A percentile compares a stretch with the other conserved stretches of the same genome.
phyloP scores from a whole-genome alignment of 2,888 invertebrate species.

The Sinelater perroti region DNA sequence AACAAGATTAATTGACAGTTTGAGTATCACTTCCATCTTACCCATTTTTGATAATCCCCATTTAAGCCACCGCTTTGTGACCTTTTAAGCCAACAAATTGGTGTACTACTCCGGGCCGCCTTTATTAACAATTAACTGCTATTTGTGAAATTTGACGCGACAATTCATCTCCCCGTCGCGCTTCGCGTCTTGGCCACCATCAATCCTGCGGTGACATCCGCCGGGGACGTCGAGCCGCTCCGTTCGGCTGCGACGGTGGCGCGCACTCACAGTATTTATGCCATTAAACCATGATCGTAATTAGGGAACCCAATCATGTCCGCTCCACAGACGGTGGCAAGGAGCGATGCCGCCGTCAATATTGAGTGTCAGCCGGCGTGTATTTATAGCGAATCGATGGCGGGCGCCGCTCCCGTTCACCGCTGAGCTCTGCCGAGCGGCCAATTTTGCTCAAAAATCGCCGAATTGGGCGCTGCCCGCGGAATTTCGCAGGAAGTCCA shows the following conservation, averaged over 20 bases:
- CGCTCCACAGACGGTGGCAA: conserved; percentile 39
- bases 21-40: too few species aligned
- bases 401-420: conserved; percentile 38
- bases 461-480: too few species aligned
- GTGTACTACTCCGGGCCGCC: too few species aligned
- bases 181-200: background rate
- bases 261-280: conserved; percentile 4
- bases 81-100: too few species aligned
- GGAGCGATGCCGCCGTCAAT: conserved; percentile 41
- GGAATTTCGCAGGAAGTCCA: too few species aligned
- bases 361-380: conserved; percentile 47
- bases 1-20: too few species aligned
- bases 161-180: background rate
- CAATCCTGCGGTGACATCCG: background rate
- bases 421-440: too few species aligned
- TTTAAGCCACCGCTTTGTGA: too few species aligned
- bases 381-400: conserved; percentile 51
- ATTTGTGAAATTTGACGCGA: background rate
- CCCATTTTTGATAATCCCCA: too few species aligned
- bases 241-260: background rate
- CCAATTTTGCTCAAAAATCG: conserved; percentile 1
- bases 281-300: conserved; percentile 40
- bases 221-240: background rate
- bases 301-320: conserved; percentile 47
- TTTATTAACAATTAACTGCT: too few species aligned